Percentiles rank a stretch among this genome's conserved stretches.
Conservation (phyloP, 2,113 vertebrate species). For the Glaucidium brasilianum region DNA sequence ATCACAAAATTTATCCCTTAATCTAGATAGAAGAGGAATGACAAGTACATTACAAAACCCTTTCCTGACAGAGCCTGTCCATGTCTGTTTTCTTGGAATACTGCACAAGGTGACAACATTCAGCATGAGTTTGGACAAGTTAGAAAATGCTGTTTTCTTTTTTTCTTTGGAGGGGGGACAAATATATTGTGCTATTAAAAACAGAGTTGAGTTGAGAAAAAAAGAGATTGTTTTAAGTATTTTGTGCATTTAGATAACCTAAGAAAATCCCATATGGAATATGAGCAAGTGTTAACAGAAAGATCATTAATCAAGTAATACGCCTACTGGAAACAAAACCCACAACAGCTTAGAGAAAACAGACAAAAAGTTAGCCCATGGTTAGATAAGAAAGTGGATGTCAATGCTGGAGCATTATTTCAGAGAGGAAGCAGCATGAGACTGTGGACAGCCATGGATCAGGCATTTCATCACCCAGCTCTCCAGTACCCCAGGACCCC, state of each 20-base stretch:
- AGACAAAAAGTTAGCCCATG: neutral
- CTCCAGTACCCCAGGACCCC: neutral
- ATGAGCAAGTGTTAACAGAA: constrained; percentile 43
- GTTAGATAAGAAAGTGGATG: neutral
- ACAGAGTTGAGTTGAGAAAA: neutral
- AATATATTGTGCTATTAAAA: neutral
- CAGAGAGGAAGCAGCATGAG: neutral
- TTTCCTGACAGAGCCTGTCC: neutral
- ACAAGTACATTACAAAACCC: neutral
- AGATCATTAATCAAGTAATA: constrained; percentile 48
- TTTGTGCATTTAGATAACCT: constrained; percentile 11
- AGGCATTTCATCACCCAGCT: neutral
- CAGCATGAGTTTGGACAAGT: neutral
- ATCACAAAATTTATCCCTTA: neutral
- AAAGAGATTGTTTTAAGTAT: neutral
- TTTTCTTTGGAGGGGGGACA: neutral
- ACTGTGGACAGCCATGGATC: neutral
- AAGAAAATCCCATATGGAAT: constrained; percentile 23
- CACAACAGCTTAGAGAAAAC: neutral
- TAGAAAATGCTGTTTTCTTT: neutral
- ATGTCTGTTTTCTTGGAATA: neutral
- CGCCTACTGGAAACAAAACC: constrained; percentile 27
- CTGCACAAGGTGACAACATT: neutral
- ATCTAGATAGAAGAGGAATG: constrained; percentile 11
- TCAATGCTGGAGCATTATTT: neutral